These are phyloP conservation scores for Lasius platythorax DNA, from an alignment of 2,888 invertebrate species.

Conservation along the genomic window DNA sequence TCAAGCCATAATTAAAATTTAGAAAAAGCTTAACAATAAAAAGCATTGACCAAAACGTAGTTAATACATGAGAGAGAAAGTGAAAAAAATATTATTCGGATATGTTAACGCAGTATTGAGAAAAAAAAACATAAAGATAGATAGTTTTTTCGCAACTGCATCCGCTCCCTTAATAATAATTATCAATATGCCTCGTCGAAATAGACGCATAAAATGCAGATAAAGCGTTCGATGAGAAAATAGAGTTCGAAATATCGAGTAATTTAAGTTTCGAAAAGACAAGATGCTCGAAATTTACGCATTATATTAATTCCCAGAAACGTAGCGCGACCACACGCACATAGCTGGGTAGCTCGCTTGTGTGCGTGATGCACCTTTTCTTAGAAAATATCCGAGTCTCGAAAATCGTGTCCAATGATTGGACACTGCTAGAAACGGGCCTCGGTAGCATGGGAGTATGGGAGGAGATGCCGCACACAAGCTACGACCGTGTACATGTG, in stretches of 20 bases:
- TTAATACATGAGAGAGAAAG: neutral
- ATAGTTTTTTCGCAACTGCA: neutral
- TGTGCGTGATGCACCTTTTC: conserved; percentile 3
- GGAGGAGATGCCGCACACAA: no score
- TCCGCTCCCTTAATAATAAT: neutral
- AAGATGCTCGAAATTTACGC: neutral
- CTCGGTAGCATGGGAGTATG: no score
- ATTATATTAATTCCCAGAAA: neutral
- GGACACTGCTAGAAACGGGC: no score
- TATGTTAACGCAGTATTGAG: neutral
- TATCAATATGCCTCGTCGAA: neutral
- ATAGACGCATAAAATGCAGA: neutral
- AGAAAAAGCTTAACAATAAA: neutral
- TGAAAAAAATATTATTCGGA: neutral
- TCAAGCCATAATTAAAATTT: neutral
- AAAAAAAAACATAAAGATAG: neutral
- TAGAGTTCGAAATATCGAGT: neutral
- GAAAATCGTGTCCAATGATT: neutral
- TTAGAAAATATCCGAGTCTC: neutral
- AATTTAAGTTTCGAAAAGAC: neutral
- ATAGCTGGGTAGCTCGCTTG: neutral
- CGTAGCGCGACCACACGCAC: neutral
- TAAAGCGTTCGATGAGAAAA: neutral
- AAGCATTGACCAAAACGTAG: neutral
- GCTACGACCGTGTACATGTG: no score